Percentiles rank a stretch among this genome's conserved stretches.
Conservation (phyloP, 2,113 vertebrate genomes). For the Oxyruncus cristatus region DNA sequence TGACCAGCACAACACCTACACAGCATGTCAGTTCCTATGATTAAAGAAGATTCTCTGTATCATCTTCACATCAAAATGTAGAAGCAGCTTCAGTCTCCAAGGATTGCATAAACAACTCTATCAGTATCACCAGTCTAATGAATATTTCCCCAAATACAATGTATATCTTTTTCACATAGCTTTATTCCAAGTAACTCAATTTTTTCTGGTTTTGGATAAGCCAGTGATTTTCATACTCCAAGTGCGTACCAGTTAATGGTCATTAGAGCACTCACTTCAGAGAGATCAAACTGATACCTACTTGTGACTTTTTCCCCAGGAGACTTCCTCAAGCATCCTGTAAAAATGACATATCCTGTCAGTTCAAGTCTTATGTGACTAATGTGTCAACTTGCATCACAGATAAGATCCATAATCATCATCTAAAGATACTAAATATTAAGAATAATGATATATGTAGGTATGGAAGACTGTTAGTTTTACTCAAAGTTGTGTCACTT, state of each 20-base stretch:
- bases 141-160: neutral
- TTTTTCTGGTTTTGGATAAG: neutral
- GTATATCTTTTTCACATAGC: neutral
- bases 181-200: neutral
- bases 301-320: neutral
- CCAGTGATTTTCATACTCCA: neutral
- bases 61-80: neutral
- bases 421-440: neutral
- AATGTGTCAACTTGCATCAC: neutral
- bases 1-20: neutral
- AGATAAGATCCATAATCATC: neutral
- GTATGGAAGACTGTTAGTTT: neutral
- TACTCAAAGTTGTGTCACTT: neutral
- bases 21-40: neutral
- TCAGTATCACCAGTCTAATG: neutral
- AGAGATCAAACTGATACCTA: neutral
- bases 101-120: neutral
- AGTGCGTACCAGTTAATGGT: neutral
- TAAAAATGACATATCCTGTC: neutral
- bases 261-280: neutral
- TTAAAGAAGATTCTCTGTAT: neutral
- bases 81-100: neutral
- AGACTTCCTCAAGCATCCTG: neutral
- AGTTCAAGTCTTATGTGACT: constrained; percentile 1
- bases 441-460: neutral